A percentile compares a stretch with the other conserved stretches of the same genome.
phyloP scores from a whole-genome alignment of 2,888 invertebrate species.

The Lasioglossum morio region DNA sequence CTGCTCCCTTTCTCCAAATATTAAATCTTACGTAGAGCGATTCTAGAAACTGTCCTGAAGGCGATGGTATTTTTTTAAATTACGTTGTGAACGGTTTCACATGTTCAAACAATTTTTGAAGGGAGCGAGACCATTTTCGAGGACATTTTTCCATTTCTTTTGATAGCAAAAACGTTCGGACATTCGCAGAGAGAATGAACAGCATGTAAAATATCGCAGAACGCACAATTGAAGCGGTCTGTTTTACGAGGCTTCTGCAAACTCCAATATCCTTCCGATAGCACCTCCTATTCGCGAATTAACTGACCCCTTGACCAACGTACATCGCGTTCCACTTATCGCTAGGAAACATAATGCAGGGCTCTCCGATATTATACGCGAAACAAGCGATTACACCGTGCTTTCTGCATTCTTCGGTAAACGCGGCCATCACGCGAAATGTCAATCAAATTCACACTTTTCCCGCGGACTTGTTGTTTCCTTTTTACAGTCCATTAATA shows the following conservation, averaged over 20 bases:
- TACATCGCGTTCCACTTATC: background rate
- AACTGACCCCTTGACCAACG: background rate
- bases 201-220: too few relatives aligned
- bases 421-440: background rate
- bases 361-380: background rate
- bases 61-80: background rate
- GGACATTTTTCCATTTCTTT: too few relatives aligned
- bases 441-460: slow-evolving; percentile 1
- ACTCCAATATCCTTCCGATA: background rate
- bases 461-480: background rate
- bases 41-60: background rate
- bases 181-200: too few relatives aligned
- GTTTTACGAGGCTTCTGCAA: too few relatives aligned
- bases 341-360: background rate
- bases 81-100: background rate
- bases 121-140: background rate
- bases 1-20: too few relatives aligned
- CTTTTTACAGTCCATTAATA: background rate
- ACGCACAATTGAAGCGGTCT: too few relatives aligned
- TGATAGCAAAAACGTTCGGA: too few relatives aligned
- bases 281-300: background rate
- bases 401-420: background rate
- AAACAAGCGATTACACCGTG: background rate
- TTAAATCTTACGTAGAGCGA: background rate
- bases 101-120: background rate